Percentiles rank a stretch among this genome's conserved stretches.
Conservation (phyloP, 2,113 vertebrate genomes). For the Podarcis cretensis region DNA sequence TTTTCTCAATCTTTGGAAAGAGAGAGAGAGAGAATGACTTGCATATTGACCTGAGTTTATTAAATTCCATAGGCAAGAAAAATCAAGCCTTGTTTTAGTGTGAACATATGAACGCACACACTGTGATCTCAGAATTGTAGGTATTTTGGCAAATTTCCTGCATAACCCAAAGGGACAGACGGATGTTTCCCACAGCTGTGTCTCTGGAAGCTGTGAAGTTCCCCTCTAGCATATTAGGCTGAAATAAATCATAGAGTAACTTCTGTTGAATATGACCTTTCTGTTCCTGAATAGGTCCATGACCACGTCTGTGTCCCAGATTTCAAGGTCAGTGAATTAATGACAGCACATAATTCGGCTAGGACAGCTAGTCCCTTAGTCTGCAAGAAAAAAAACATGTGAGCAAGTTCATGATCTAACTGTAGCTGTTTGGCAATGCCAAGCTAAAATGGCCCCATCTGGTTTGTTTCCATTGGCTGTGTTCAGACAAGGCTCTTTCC, state of each 20-base stretch:
- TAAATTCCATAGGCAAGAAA: slow-evolving; percentile 45
- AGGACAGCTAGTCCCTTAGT: slow-evolving; percentile 22
- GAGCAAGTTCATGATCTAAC: slow-evolving; percentile 46
- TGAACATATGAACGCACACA: background rate
- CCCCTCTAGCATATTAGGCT: slow-evolving; percentile 6
- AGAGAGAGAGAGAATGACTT: background rate
- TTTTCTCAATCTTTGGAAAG: slow-evolving; percentile 12
- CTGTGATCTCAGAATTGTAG: background rate
- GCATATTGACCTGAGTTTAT: slow-evolving; percentile 29
- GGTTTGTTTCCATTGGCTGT: background rate
- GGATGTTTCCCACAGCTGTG: slow-evolving; percentile 27
- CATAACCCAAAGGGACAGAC: background rate
- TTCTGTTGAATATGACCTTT: slow-evolving; percentile 20
- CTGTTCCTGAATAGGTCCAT: slow-evolving; percentile 17
- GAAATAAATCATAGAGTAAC: slow-evolving; percentile 51
- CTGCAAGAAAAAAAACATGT: slow-evolving; percentile 23
- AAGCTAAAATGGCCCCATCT: slow-evolving; percentile 34
- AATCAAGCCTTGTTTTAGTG: background rate
- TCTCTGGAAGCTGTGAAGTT: background rate
- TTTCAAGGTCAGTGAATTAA: slow-evolving; percentile 51
- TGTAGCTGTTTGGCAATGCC: slow-evolving; percentile 36
- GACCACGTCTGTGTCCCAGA: slow-evolving; percentile 2
- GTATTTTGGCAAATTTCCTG: slow-evolving; percentile 25
- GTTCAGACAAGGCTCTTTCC: slow-evolving; percentile 6
- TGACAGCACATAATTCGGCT: slow-evolving; percentile 24